Evolutionary conservation across 2,888 invertebrate genomes (phyloP), one percentile per base, ranked within the genome.

Genomic region (Neoscelio sp.): DNA sequence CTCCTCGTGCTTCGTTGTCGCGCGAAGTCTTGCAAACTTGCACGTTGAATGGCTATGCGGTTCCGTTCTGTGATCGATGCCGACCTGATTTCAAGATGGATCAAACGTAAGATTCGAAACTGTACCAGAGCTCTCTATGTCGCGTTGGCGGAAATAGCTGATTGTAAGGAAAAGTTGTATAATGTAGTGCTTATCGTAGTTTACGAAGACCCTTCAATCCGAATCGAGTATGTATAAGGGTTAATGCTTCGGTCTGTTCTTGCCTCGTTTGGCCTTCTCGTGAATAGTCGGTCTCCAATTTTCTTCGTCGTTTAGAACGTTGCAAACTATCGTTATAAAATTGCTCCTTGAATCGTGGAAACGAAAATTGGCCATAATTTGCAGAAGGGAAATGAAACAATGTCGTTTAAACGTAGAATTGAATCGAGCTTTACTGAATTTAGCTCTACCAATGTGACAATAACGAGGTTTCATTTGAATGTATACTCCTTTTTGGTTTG

Each of bases 111-210:
- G n/a, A 33, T 17, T 33, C 52, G 10, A 52, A 33, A 30, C 18
- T 52, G 33, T 18, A 15, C 10, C 33, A 18, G 18, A 10, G 18
- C 28, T 40, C 10, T 46, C 18, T 1, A 18, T 56, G 35, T 48
- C 18, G 40, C 13, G 68, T 30, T 48, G 48, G 17, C 38, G 48
- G 56, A 56, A 68, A 58, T 48, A 42, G 50, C 50, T 42, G 70
- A 60, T 71, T 44, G 54, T 17, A 26, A 35, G 52, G 58, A 52
- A 52, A 52, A 38, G 74, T 52, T 44, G 58, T 67, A 73, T 67
- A 50, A 50, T 58, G 50, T 42, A 58, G 48, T 44, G 26, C 40
- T 28, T 56, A 44, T 48, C 33, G 30, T 13, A 7, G 13, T 26
- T 48, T 17, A n/a, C 26, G 23, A 48, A 54, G 18, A 40, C 58